phyloP scores from a whole-genome alignment of 2,888 invertebrate species.

The Clunio marinus region DNA sequence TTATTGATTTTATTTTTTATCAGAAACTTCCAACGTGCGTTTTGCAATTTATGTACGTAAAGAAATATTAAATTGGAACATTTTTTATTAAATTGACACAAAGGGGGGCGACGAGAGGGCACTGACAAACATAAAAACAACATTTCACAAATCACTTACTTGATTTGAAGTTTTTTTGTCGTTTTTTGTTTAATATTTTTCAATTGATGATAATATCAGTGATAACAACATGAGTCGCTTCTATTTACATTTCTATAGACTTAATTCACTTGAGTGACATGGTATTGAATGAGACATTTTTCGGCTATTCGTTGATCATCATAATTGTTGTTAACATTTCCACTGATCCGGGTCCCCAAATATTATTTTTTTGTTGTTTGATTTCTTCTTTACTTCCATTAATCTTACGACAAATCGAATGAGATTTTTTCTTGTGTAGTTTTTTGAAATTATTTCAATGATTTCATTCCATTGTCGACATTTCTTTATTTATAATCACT shows the following conservation, averaged over 20 bases:
- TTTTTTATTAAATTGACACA: too few relatives aligned
- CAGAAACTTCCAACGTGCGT: too few relatives aligned
- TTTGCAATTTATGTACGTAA: too few relatives aligned
- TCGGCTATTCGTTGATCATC: not conserved
- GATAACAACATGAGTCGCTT: not conserved
- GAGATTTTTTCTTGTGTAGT: not conserved
- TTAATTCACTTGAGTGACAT: too few relatives aligned
- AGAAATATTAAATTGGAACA: too few relatives aligned
- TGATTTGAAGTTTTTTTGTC: not conserved
- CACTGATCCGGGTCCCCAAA: constrained; percentile 10
- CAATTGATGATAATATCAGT: not conserved
- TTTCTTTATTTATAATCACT: not conserved
- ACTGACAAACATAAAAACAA: not conserved
- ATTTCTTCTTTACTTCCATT: too few relatives aligned
- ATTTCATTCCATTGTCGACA: not conserved
- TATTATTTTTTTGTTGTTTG: not conserved
- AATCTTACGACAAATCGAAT: not conserved
- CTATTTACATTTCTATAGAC: not conserved
- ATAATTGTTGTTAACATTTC: not conserved
- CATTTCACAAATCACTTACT: not conserved
- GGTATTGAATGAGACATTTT: too few relatives aligned
- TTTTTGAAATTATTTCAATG: not conserved
- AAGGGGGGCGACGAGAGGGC: not conserved
- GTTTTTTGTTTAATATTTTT: not conserved
- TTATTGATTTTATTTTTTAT: too few relatives aligned